Conservation (phyloP, 2,797 vertebrate species). For the Lagorchestes hirsutus region DNA sequence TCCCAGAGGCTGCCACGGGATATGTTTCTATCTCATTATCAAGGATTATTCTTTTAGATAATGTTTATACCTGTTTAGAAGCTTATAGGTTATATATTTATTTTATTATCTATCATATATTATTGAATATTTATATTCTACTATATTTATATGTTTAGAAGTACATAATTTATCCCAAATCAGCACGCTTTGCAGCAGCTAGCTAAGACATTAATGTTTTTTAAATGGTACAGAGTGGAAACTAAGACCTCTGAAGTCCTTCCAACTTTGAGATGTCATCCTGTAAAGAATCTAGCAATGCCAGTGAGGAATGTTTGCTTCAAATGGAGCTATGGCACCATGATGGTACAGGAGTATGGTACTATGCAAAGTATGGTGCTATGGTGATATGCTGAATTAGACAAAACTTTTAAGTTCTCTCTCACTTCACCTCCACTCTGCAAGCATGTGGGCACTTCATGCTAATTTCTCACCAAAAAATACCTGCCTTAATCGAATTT, state of each 20-base stretch:
- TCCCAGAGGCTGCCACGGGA: conserved; percentile 8
- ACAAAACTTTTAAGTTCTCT: background rate
- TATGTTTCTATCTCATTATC: conserved; percentile 1
- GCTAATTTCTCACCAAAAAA: background rate
- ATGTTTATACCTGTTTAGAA: background rate
- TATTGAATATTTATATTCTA: background rate
- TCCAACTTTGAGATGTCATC: background rate
- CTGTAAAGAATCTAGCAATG: background rate
- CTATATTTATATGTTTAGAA: background rate
- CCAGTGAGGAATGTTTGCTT: background rate
- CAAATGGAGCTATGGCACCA: background rate
- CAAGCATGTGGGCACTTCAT: background rate
- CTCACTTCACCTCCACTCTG: background rate
- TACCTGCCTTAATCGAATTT: background rate
- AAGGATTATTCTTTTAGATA: background rate
- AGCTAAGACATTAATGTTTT: background rate
- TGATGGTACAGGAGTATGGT: background rate
- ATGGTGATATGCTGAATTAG: background rate
- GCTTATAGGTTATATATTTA: background rate
- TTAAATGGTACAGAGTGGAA: background rate
- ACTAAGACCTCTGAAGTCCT: background rate
- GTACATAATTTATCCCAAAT: background rate
- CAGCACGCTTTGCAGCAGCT: background rate
- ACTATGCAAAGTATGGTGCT: background rate
- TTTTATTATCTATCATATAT: background rate